Percentiles rank a stretch among this genome's conserved stretches.
Conservation (phyloP, 92 coral and sea anemone genomes). For the Phymanthus crucifer region DNA sequence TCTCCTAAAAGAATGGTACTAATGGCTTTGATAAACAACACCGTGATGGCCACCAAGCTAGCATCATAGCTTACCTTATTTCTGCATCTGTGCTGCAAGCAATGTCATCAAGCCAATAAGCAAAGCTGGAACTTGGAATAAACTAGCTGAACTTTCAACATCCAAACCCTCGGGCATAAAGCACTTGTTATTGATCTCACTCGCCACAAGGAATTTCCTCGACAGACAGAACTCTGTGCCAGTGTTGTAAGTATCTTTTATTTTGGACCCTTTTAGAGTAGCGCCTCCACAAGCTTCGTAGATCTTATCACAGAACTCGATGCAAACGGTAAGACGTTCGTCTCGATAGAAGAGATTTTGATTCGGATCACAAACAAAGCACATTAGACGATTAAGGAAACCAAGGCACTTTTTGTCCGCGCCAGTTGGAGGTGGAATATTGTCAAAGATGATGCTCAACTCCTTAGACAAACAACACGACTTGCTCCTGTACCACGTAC, state of each 20-base stretch:
- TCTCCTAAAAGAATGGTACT: no score
- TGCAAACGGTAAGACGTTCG: slow-evolving; percentile 85
- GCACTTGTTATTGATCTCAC: slow-evolving; percentile 45
- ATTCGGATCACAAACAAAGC: slow-evolving; percentile 90
- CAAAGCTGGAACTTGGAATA: neutral
- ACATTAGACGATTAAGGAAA: slow-evolving; percentile 74
- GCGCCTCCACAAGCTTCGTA: slow-evolving; percentile 82
- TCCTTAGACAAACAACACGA: slow-evolving; percentile 89
- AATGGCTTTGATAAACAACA: no score
- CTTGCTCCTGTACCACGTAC: slow-evolving; percentile 88
- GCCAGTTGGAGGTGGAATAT: slow-evolving; percentile 79
- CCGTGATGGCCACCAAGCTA: neutral
- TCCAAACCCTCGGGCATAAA: slow-evolving; percentile 40
- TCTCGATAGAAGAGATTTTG: slow-evolving; percentile 79
- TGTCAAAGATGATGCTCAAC: slow-evolving; percentile 65
- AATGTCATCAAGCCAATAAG: neutral
- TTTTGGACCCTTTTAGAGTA: slow-evolving; percentile 73
- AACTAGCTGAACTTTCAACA: slow-evolving; percentile 31
- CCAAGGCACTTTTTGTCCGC: slow-evolving; percentile 69
- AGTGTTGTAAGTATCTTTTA: slow-evolving; percentile 54
- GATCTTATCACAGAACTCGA: slow-evolving; percentile 73
- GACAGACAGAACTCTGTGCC: slow-evolving; percentile 90
- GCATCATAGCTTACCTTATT: neutral
- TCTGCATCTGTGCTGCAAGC: neutral
- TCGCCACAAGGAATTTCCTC: slow-evolving; percentile 70